Evolutionary conservation across 2,113 vertebrate species (phyloP).

Genomic region (Ammodytes marinus): DNA sequence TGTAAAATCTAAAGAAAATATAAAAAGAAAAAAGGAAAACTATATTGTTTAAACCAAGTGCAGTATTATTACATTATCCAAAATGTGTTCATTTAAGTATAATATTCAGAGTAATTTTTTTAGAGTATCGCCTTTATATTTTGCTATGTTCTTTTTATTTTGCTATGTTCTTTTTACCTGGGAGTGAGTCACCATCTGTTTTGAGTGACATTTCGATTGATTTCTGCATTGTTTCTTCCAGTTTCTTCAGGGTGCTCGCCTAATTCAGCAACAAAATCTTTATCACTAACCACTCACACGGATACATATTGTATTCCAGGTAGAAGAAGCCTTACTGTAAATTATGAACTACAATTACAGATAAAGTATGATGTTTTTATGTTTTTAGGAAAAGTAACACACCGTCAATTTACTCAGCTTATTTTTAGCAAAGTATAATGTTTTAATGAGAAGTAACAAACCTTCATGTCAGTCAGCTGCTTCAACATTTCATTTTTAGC

Average conservation of each 20-base stretch:
- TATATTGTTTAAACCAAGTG: not conserved
- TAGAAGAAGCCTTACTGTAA: not conserved
- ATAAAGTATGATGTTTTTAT: not conserved
- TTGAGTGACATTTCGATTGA: slow-evolving; percentile 45
- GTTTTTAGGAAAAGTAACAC: slow-evolving; percentile 8
- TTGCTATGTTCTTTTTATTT: not conserved
- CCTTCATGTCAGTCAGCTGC: not conserved
- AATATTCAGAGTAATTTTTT: not conserved
- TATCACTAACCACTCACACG: not conserved
- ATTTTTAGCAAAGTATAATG: too few relatives aligned
- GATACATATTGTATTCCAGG: not conserved
- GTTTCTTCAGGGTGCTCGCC: not conserved
- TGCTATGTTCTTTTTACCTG: slow-evolving; percentile 39
- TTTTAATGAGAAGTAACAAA: slow-evolving; percentile 21
- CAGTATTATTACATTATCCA: not conserved
- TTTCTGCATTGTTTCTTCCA: not conserved
- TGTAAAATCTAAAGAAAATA: slow-evolving; percentile 41
- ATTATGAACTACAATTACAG: not conserved
- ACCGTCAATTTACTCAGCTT: too few relatives aligned
- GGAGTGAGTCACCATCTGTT: slow-evolving; percentile 16
- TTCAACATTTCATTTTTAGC: slow-evolving; percentile 22
- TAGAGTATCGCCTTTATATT: not conserved
- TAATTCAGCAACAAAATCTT: slow-evolving; percentile 17
- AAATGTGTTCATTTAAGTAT: not conserved
- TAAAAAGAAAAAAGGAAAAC: not conserved